Evolutionary conservation across 2,113 vertebrate species (phyloP).

Genomic region (Cephalopholis sonnerati): DNA sequence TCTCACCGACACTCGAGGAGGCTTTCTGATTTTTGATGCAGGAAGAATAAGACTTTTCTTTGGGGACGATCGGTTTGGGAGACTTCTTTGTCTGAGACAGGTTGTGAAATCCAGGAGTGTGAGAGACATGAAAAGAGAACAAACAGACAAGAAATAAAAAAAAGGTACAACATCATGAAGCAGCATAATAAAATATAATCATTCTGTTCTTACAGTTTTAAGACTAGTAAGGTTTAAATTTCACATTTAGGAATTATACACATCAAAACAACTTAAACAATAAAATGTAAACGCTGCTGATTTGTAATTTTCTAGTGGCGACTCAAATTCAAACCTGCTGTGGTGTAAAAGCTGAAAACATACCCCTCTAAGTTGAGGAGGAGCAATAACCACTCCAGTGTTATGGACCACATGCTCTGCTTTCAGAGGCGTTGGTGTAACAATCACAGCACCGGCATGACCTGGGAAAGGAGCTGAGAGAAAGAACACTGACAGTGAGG

Average conservation of each 20-base stretch:
- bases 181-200: not conserved
- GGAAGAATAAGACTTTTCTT: constrained; percentile 87
- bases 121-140: constrained; percentile 15
- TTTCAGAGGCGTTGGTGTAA: constrained; percentile 90
- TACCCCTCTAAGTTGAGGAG: constrained; percentile 89
- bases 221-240: not conserved
- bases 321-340: not conserved
- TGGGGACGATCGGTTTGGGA: constrained; percentile 83
- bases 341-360: constrained; percentile 38
- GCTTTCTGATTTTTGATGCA: constrained; percentile 81
- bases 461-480: constrained; percentile 88
- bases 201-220: not conserved
- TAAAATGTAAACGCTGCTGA: not conserved
- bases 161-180: not conserved
- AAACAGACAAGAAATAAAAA: constrained; percentile 8
- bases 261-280: not conserved
- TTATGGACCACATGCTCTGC: constrained; percentile 86
- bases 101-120: constrained; percentile 89
- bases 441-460: constrained; percentile 89
- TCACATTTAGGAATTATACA: not conserved
- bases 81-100: constrained; percentile 78
- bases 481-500: not conserved
- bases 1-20: constrained; percentile 86
- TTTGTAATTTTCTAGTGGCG: not conserved
- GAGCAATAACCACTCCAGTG: constrained; percentile 88